Conservation (phyloP, 2,113 vertebrate genomes). For the Antennarius striatus region DNA sequence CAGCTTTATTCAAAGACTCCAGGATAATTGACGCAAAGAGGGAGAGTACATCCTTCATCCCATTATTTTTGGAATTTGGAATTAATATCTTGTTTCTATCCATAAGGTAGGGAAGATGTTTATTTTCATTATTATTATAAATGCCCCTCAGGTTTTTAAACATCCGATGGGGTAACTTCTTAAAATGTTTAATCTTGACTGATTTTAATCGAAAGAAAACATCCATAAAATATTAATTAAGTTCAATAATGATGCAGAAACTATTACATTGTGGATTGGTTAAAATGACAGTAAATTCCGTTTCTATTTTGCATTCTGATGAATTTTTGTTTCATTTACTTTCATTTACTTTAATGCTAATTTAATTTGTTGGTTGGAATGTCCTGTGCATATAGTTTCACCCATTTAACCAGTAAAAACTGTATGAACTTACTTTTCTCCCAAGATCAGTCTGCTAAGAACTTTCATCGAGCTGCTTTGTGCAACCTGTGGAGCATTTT, state of each 20-base stretch:
- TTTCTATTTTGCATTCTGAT: too few relatives aligned
- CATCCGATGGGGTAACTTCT: too few relatives aligned
- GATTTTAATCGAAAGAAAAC: too few relatives aligned
- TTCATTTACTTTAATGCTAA: neutral
- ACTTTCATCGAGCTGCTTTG: neutral
- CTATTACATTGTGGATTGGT: too few relatives aligned
- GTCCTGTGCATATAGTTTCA: neutral
- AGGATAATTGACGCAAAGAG: conserved; percentile 50
- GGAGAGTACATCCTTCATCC: conserved; percentile 23
- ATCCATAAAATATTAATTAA: too few relatives aligned
- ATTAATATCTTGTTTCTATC: conserved; percentile 47
- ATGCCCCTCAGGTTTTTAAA: too few relatives aligned
- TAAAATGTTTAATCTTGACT: too few relatives aligned
- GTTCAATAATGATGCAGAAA: too few relatives aligned
- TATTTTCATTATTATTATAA: neutral
- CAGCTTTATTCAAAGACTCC: conserved; percentile 13
- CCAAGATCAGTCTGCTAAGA: neutral
- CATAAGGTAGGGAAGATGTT: conserved; percentile 63
- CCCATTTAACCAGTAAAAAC: neutral
- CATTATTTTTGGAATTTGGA: conserved; percentile 49
- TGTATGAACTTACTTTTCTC: neutral
- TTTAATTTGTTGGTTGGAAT: neutral
- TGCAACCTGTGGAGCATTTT: conserved; percentile 41
- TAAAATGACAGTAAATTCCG: too few relatives aligned
- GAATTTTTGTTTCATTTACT: neutral